phyloP scores from a whole-genome alignment of 2,113 vertebrate genomes.

The Rhabdornis inornatus region DNA sequence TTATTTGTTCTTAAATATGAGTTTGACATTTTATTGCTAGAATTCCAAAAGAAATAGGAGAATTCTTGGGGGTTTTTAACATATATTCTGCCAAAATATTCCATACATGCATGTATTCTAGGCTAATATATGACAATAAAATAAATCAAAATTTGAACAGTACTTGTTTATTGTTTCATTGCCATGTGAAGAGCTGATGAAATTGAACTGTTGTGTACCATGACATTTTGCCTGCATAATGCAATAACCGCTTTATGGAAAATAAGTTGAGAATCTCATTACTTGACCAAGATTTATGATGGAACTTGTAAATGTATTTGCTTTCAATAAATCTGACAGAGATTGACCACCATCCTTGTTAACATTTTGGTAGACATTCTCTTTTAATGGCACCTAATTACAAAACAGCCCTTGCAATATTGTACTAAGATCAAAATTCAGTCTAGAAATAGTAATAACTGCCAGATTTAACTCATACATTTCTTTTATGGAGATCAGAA shows the following conservation, averaged over 20 bases:
- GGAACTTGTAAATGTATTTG: constrained; percentile 41
- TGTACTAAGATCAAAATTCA: constrained; percentile 17
- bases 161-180: neutral
- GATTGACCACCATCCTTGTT: constrained; percentile 21
- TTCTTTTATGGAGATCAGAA: constrained; percentile 26
- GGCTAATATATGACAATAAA: neutral
- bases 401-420: neutral
- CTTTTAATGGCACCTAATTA: constrained; percentile 44
- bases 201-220: constrained; percentile 19
- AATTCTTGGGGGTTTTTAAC: neutral
- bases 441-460: constrained; percentile 28
- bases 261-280: constrained; percentile 45
- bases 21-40: neutral
- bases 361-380: constrained; percentile 39
- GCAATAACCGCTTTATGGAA: constrained; percentile 30
- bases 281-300: constrained; percentile 49
- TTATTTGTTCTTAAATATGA: neutral
- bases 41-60: neutral
- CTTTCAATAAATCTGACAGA: constrained; percentile 50
- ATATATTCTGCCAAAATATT: neutral
- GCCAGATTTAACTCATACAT: constrained; percentile 23
- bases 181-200: neutral
- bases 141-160: constrained; percentile 8
- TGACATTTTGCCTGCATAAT: constrained; percentile 38
- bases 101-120: neutral